Conservation (phyloP, 2,113 vertebrate species). For the Pandion haliaetus region DNA sequence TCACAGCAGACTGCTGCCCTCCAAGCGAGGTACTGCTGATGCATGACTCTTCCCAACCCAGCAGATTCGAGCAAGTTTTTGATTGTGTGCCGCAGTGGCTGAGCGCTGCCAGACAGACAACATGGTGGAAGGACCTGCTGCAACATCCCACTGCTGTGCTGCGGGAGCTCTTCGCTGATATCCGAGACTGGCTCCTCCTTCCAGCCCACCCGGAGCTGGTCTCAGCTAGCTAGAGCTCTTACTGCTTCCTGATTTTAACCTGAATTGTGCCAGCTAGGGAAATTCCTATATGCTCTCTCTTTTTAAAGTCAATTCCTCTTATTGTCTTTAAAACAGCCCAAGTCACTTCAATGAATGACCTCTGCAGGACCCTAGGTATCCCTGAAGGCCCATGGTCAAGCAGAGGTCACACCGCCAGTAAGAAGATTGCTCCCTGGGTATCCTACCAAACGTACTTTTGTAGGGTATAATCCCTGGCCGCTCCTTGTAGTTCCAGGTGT, state of each 20-base stretch:
- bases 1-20: background rate
- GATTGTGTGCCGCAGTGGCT: fast-evolving
- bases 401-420: background rate
- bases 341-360: background rate
- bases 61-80: background rate
- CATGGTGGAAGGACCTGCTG: fast-evolving
- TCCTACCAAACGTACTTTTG: background rate
- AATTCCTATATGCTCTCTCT: background rate
- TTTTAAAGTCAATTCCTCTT: background rate
- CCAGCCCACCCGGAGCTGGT: background rate
- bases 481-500: background rate
- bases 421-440: background rate
- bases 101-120: fast-evolving
- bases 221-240: background rate
- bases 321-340: background rate
- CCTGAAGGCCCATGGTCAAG: background rate
- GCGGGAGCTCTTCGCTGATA: background rate
- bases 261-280: background rate
- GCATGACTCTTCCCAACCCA: background rate
- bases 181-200: background rate
- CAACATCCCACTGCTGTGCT: background rate
- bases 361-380: background rate
- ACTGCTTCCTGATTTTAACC: background rate
- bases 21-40: background rate
- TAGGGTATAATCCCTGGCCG: background rate